Conservation (phyloP, 2,113 vertebrate species). For the Prietella phreatophila region DNA sequence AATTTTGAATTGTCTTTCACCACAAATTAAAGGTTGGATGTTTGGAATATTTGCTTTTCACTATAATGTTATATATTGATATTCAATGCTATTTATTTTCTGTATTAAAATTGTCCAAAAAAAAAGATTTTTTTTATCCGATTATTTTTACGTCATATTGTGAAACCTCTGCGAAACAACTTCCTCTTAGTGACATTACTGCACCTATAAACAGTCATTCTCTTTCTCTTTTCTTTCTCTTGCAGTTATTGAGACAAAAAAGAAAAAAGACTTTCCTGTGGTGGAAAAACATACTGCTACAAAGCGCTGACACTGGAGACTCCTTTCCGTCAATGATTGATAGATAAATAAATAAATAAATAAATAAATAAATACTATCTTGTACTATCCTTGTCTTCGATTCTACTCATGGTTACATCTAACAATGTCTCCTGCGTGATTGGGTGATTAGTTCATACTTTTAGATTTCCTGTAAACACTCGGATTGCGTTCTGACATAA, state of each 20-base stretch:
- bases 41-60: not conserved
- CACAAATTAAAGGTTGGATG: not conserved
- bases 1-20: not conserved
- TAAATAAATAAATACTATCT: not conserved
- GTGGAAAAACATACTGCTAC: not conserved
- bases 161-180: too few relatives aligned
- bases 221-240: too few relatives aligned
- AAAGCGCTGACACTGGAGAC: not conserved
- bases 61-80: not conserved
- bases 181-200: too few relatives aligned
- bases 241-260: too few relatives aligned
- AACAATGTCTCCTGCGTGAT: not conserved
- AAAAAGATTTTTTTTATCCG: too few relatives aligned
- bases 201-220: too few relatives aligned
- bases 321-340: not conserved
- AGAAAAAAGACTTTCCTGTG: not conserved
- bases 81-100: not conserved
- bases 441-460: not conserved
- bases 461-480: not conserved
- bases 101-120: not conserved
- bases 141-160: not conserved
- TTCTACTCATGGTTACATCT: not conserved
- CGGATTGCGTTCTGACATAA: not conserved
- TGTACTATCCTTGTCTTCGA: not conserved
- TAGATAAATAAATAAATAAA: too few relatives aligned